These are phyloP conservation scores for Adelognathus sp. DNA, from an alignment of 2,888 invertebrate species.

Conservation along the genomic window DNA sequence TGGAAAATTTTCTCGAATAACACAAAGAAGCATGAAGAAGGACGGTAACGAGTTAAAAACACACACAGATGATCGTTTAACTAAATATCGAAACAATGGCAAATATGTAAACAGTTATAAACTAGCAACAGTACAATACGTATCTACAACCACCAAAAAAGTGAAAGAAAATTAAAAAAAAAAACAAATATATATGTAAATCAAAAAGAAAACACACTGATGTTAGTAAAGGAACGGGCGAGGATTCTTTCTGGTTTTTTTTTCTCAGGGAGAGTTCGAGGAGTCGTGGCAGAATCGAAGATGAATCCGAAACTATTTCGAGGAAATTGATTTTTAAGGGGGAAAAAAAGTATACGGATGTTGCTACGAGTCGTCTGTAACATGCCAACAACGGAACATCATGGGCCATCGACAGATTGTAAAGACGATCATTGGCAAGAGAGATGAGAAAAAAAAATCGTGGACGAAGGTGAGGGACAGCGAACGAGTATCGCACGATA, in stretches of 20 bases:
- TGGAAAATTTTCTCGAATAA: conserved; percentile 24
- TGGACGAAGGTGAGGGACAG: conserved; percentile 1
- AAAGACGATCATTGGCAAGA: conserved; percentile 57
- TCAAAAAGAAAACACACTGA: conserved; percentile 58
- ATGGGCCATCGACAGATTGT: conserved; percentile 52
- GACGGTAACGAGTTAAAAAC: conserved; percentile 50
- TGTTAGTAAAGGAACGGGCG: conserved; percentile 59
- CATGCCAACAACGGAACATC: conserved; percentile 63
- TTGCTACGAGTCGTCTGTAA: conserved; percentile 63
- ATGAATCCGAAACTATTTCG: conserved; percentile 24
- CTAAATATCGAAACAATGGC: conserved; percentile 49
- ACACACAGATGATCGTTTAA: conserved; percentile 43
- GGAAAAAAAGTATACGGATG: conserved; percentile 31
- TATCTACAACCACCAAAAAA: conserved; percentile 62
- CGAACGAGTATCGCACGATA: conserved; percentile 57
- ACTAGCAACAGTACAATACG: conserved; percentile 61
- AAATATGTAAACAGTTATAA: conserved; percentile 11
- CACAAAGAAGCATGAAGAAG: conserved; percentile 63
- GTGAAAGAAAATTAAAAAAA: conserved; percentile 43
- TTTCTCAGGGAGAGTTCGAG: conserved; percentile 12
- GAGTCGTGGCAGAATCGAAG: conserved; percentile 31
- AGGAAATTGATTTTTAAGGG: conserved; percentile 27
- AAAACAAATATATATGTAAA: too few species aligned
- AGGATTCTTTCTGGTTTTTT: conserved; percentile 7
- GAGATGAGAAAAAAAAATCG: conserved; percentile 36